These are phyloP conservation scores for Tyrophagus putrescentiae DNA, from an alignment of 1,140 invertebrate genomes.

Conservation along the genomic window DNA sequence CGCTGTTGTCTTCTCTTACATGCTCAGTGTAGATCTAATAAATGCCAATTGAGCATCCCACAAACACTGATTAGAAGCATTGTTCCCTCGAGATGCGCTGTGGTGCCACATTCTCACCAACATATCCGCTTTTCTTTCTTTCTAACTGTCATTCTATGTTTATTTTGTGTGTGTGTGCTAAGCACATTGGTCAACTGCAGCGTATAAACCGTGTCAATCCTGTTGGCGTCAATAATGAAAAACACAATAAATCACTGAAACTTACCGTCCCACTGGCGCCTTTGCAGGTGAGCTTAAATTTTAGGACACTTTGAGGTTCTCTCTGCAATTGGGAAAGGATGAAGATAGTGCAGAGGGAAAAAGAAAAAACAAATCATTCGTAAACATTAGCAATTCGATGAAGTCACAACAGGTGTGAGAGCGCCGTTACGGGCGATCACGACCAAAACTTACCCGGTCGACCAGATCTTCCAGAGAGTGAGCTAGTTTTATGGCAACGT, in stretches of 20 bases:
- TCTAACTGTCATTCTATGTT: too few species aligned
- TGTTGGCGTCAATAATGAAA: neutral
- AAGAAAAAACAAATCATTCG: neutral
- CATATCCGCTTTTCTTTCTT: too few species aligned
- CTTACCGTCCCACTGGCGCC: conserved; percentile 32
- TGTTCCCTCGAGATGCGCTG: too few species aligned
- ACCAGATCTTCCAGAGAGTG: conserved; percentile 59
- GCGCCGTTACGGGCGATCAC: neutral
- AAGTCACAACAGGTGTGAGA: neutral
- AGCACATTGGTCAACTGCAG: too few species aligned
- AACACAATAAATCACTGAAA: conserved; percentile 23
- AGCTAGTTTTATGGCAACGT: conserved; percentile 52
- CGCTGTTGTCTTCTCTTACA: too few species aligned
- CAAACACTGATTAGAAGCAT: neutral
- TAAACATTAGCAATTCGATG: too few species aligned
- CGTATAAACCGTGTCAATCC: conserved; percentile 1
- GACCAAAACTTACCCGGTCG: conserved; percentile 45
- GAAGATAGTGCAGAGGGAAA: conserved; percentile 15
- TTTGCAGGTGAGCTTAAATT: conserved; percentile 53
- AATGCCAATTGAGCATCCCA: neutral
- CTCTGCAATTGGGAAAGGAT: conserved; percentile 21
- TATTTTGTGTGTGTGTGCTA: too few species aligned
- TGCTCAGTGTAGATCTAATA: neutral
- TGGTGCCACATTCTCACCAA: too few species aligned
- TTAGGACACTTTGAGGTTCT: conserved; percentile 57